These are phyloP conservation scores for Choloepus didactylus DNA, from an alignment of 2,797 vertebrate genomes.

Conservation along the genomic window DNA sequence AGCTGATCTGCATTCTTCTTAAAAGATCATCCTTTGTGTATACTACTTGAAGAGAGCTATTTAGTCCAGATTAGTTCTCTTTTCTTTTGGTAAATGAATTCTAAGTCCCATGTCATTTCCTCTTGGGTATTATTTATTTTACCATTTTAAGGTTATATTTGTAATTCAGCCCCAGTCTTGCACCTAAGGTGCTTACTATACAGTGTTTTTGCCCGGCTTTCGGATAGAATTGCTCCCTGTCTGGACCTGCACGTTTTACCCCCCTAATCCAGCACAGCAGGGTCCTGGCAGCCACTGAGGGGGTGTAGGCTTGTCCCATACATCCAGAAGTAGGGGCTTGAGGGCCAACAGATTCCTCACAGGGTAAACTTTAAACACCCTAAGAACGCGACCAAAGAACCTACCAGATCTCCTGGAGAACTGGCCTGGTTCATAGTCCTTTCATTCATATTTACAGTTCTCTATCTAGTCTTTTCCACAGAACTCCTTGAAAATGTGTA, in stretches of 20 bases:
- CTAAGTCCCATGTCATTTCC: neutral
- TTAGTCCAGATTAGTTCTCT: neutral
- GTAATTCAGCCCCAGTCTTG: constrained; percentile 14
- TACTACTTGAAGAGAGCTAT: neutral
- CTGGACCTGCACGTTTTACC: neutral
- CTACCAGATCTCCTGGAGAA: neutral
- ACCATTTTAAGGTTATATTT: constrained; percentile 20
- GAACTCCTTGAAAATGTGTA: neutral
- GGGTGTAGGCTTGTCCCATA: neutral
- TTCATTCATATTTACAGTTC: constrained; percentile 7
- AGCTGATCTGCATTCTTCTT: neutral
- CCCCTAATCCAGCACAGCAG: neutral
- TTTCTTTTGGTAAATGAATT: constrained; percentile 49
- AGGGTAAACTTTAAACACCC: neutral
- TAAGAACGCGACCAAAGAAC: neutral
- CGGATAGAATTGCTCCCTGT: neutral
- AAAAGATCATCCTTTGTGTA: neutral
- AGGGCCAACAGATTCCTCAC: neutral
- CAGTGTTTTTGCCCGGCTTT: neutral
- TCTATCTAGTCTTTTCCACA: constrained; percentile 6
- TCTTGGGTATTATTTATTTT: constrained; percentile 22
- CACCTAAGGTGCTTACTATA: neutral
- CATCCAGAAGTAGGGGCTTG: neutral
- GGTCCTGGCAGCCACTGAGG: neutral
- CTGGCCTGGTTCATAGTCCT: neutral